Evolutionary conservation across 2,888 invertebrate species (phyloP).

Genomic region (Hoplodrina ambigua): DNA sequence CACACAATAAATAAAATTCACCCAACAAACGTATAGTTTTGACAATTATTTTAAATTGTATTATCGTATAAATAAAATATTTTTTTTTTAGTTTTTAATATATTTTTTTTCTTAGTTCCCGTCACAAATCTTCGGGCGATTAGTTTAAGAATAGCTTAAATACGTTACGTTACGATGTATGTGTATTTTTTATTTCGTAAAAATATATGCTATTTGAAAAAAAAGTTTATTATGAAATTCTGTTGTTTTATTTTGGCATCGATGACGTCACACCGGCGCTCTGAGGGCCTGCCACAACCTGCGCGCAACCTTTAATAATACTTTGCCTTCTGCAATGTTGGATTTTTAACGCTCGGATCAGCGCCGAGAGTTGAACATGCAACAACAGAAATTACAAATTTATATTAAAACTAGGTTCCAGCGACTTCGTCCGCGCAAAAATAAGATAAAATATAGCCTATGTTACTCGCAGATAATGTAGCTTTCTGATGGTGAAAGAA

Average conservation of each 20-base stretch:
- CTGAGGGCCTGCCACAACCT: no score
- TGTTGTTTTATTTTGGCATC: slow-evolving; percentile 73
- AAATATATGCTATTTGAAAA: slow-evolving; percentile 87
- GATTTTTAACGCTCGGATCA: no score
- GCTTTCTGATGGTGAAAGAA: no score
- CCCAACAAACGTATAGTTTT: slow-evolving; percentile 39
- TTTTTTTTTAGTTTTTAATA: slow-evolving; percentile 59
- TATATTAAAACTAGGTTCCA: no score
- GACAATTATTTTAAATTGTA: slow-evolving; percentile 53
- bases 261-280: no score
- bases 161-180: slow-evolving; percentile 81
- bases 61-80: slow-evolving; percentile 53
- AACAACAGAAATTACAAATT: no score
- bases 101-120: slow-evolving; percentile 57
- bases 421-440: no score
- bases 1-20: slow-evolving; percentile 2
- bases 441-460: no score
- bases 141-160: slow-evolving; percentile 78
- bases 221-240: slow-evolving; percentile 77
- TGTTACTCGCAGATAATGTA: no score
- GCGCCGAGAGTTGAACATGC: no score
- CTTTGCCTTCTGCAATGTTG: no score
- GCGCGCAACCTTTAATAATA: no score
- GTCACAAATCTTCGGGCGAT: slow-evolving; percentile 71
- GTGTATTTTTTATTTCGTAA: slow-evolving; percentile 85